Conservation (phyloP, 2,888 invertebrate genomes). For the Ectemnius lituratus region DNA sequence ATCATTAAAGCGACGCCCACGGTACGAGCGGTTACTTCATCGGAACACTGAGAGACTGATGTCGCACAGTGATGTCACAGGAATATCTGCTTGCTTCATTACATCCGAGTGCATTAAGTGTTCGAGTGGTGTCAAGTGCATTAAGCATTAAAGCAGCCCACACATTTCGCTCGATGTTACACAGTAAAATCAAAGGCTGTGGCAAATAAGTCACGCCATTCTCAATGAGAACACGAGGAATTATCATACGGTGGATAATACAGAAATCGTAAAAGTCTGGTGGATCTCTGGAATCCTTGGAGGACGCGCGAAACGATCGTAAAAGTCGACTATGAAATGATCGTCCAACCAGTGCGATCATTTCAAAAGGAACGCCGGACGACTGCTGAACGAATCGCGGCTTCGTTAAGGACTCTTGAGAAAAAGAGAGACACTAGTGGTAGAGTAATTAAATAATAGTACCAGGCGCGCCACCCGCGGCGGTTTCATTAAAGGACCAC, state of each 20-base stretch:
- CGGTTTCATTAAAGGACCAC: slow-evolving; percentile 57
- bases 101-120: not conserved
- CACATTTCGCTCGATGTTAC: too few species aligned
- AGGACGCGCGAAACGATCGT: too few species aligned
- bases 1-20: slow-evolving; percentile 47
- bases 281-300: too few species aligned
- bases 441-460: slow-evolving; percentile 55
- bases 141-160: not conserved
- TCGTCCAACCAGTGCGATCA: too few species aligned
- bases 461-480: slow-evolving; percentile 39
- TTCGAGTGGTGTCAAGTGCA: slow-evolving; percentile 1
- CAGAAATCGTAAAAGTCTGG: too few species aligned
- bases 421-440: slow-evolving; percentile 40
- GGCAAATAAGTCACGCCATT: too few species aligned
- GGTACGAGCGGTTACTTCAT: not conserved
- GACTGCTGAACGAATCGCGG: not conserved
- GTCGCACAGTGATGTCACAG: not conserved
- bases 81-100: not conserved
- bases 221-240: too few species aligned
- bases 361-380: not conserved
- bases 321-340: too few species aligned
- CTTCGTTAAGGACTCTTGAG: slow-evolving; percentile 18
- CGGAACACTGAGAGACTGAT: not conserved
- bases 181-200: too few species aligned
- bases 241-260: too few species aligned